These are phyloP conservation scores for Dichetophora obliterata DNA, from an alignment of 2,888 invertebrate species.

Conservation along the genomic window DNA sequence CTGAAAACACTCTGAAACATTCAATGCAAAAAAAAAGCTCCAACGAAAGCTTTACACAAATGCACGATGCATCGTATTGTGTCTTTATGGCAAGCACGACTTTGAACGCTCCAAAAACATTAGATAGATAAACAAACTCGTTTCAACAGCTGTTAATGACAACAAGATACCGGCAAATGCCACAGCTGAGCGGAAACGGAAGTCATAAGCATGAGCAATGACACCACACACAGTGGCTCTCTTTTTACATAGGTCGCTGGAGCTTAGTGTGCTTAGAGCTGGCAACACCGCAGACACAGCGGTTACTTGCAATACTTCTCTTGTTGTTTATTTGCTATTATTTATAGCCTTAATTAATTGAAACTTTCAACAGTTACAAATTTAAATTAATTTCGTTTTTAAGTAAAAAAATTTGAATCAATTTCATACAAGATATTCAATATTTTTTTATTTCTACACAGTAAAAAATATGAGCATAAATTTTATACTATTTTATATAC, in stretches of 20 bases:
- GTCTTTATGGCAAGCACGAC: background rate
- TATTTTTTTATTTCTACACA: no score
- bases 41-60: background rate
- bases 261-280: background rate
- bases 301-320: background rate
- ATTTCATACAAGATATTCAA: no score
- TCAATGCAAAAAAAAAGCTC: background rate
- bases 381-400: no score
- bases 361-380: no score
- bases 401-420: no score
- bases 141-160: constrained; percentile 6
- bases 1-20: no score
- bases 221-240: background rate
- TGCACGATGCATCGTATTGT: background rate
- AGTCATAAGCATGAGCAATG: background rate
- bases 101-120: no score
- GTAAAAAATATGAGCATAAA: no score
- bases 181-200: constrained; percentile 30
- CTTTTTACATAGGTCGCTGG: background rate
- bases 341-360: no score
- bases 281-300: background rate
- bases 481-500: no score
- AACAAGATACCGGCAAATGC: constrained; percentile 3
- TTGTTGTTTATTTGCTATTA: background rate
- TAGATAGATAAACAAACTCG: background rate